These are phyloP conservation scores for Etia nguti DNA, from an alignment of 2,113 vertebrate genomes.

Conservation along the genomic window DNA sequence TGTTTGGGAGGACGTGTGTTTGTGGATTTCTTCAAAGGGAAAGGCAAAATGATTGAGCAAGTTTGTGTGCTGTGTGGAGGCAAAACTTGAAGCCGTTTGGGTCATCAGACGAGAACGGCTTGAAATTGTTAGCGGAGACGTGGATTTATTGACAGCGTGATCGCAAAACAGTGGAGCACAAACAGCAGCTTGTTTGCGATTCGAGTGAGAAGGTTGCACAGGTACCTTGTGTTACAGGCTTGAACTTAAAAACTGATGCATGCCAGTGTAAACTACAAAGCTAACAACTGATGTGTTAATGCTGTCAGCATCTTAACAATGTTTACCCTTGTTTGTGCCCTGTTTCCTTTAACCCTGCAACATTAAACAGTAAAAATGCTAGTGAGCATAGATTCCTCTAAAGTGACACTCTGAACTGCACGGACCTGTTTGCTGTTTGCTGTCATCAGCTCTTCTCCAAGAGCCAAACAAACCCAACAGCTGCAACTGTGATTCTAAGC, in stretches of 20 bases:
- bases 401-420: neutral
- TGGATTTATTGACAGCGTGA: neutral
- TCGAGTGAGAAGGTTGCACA: neutral
- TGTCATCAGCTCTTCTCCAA: conserved; percentile 10
- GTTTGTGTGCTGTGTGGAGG: neutral
- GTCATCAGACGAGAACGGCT: neutral
- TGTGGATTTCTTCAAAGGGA: conserved; percentile 33
- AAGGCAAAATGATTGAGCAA: neutral
- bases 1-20: neutral
- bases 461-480: neutral
- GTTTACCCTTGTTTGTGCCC: neutral
- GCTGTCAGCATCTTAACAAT: neutral
- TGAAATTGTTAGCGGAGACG: neutral
- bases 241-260: neutral
- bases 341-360: neutral
- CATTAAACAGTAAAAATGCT: neutral
- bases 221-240: neutral
- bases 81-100: neutral
- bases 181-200: neutral
- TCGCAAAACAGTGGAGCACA: neutral
- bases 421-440: conserved; percentile 28
- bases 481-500: conserved; percentile 15
- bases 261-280: neutral
- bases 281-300: neutral
- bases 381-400: neutral